These are phyloP conservation scores for Oostethus manadensis DNA, from an alignment of 2,113 vertebrate genomes.

Conservation along the genomic window DNA sequence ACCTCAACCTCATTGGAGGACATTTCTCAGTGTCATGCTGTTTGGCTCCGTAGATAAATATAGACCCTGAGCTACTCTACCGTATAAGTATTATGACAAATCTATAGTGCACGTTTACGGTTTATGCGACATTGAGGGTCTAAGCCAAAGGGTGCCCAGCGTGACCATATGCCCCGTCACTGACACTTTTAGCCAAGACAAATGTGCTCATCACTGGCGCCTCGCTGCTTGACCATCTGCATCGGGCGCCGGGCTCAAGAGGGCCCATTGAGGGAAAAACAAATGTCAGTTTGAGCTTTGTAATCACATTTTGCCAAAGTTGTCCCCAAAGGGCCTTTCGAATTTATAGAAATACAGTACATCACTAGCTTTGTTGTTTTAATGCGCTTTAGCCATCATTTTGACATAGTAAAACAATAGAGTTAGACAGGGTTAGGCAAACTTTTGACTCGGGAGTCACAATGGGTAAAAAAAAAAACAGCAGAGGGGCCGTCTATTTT, in stretches of 20 bases:
- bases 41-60: conserved; percentile 36
- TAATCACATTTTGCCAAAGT: neutral
- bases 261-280: conserved; percentile 38
- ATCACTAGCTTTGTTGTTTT: neutral
- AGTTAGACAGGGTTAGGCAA: too few relatives aligned
- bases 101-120: conserved; percentile 53
- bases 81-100: conserved; percentile 39
- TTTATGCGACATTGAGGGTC: conserved; percentile 52
- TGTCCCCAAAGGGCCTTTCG: too few relatives aligned
- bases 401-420: neutral
- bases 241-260: conserved; percentile 32
- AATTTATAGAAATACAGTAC: neutral
- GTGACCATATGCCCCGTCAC: conserved; percentile 70
- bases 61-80: conserved; percentile 43
- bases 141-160: conserved; percentile 66
- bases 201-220: conserved; percentile 61
- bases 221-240: conserved; percentile 73
- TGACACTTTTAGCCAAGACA: conserved; percentile 64
- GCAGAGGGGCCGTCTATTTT: too few relatives aligned
- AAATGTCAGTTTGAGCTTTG: conserved; percentile 17
- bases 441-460: too few relatives aligned
- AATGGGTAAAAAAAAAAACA: too few relatives aligned
- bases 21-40: conserved; percentile 34
- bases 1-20: conserved; percentile 16
- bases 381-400: neutral